These are phyloP conservation scores for Hemiscyllium ocellatum DNA, from an alignment of 2,113 vertebrate genomes.

Conservation along the genomic window DNA sequence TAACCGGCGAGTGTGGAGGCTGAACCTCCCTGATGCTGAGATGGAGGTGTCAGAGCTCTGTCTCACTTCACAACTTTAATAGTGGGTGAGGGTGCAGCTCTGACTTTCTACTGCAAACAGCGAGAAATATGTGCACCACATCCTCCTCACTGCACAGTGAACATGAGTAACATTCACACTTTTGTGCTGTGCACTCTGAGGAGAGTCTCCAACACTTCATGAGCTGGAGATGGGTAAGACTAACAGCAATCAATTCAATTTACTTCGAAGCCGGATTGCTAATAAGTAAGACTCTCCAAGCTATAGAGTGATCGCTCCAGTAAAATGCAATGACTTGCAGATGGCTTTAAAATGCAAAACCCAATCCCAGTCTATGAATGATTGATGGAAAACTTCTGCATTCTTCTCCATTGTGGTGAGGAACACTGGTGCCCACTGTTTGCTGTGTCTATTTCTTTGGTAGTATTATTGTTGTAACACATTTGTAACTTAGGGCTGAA, in stretches of 20 bases:
- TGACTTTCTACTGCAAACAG: no score
- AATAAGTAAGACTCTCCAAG: not conserved
- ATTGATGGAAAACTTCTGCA: not conserved
- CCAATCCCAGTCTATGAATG: not conserved
- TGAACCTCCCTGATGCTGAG: not conserved
- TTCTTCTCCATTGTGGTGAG: not conserved
- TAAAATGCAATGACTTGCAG: not conserved
- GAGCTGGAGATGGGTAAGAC: no score
- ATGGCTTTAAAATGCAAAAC: not conserved
- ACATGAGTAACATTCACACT: not conserved
- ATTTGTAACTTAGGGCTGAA: not conserved
- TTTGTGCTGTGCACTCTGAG: not conserved
- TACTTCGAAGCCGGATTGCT: no score
- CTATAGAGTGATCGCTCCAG: not conserved
- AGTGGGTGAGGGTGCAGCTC: not conserved
- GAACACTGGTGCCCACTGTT: not conserved
- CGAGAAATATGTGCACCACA: not conserved
- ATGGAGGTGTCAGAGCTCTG: not conserved
- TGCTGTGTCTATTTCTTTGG: not conserved
- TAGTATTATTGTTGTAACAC: not conserved
- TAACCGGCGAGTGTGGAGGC: not conserved
- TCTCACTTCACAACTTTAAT: not conserved
- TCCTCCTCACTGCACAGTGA: not conserved
- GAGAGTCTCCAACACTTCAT: not conserved
- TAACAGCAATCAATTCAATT: no score